Evolutionary conservation across 2,888 invertebrate species (phyloP).

Genomic region (Synergus umbraculus): DNA sequence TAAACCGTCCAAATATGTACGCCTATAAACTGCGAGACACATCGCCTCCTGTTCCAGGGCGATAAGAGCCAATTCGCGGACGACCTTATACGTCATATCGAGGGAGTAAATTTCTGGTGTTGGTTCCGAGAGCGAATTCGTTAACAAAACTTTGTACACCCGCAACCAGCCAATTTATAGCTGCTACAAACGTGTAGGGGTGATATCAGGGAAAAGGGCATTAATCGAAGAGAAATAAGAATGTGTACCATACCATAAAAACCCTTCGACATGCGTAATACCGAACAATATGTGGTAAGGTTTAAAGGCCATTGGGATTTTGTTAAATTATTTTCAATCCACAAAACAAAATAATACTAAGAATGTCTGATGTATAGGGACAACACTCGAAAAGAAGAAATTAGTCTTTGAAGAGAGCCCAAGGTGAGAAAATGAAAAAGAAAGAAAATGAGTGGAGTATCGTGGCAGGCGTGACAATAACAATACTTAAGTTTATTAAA

Average conservation of each 20-base stretch:
- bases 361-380: not conserved
- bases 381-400: not conserved
- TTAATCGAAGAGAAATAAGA: conserved; percentile 45
- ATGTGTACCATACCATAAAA: conserved; percentile 48
- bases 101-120: conserved; percentile 37
- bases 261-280: conserved; percentile 41
- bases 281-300: not conserved
- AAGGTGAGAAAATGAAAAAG: conserved; percentile 4
- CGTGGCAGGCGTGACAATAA: conserved; percentile 26
- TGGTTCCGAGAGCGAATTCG: conserved; percentile 42
- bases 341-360: not conserved
- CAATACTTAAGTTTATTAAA: conserved; percentile 53
- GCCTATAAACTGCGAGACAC: conserved; percentile 48
- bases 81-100: conserved; percentile 43
- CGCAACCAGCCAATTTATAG: conserved; percentile 48
- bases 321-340: no score
- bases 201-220: conserved; percentile 53
- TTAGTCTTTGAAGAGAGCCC: conserved; percentile 30
- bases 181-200: conserved; percentile 42
- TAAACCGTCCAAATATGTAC: conserved; percentile 33
- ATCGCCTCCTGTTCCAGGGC: conserved; percentile 51
- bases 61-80: conserved; percentile 55
- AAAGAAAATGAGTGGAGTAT: conserved; percentile 20
- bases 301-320: not conserved
- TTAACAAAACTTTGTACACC: conserved; percentile 42